phyloP scores from a whole-genome alignment of 2,888 invertebrate species.

The Sympetrum striolatum region DNA sequence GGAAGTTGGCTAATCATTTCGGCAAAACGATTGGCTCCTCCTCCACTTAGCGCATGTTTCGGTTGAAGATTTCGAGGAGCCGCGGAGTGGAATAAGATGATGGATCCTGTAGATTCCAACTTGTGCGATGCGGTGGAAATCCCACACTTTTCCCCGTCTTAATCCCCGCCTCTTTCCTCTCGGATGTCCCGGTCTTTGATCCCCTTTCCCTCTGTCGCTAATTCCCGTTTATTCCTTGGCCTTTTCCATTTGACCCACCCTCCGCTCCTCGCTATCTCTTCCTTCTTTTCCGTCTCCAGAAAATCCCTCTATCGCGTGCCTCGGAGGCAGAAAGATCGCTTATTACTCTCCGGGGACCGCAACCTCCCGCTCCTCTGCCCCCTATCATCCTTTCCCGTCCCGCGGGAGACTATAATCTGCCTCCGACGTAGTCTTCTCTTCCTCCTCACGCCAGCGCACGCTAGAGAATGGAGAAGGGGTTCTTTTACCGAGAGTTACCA shows the following conservation, averaged over 20 bases:
- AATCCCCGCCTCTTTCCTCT: not conserved
- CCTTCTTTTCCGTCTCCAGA: not conserved
- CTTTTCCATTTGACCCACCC: not conserved
- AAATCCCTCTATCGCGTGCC: constrained; percentile 10
- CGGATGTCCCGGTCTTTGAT: not conserved
- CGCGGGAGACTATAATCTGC: constrained; percentile 21
- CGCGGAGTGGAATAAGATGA: not conserved
- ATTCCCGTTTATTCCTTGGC: not conserved
- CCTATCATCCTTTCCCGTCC: constrained; percentile 14
- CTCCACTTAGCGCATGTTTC: not conserved
- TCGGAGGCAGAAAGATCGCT: constrained; percentile 17
- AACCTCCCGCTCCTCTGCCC: not conserved
- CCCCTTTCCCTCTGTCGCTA: not conserved
- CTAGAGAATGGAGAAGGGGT: not conserved
- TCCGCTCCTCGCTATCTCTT: not conserved
- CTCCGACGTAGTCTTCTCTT: not conserved
- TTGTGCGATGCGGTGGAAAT: not conserved
- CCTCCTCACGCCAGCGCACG: not conserved
- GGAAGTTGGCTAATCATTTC: not conserved
- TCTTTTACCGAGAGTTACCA: not conserved
- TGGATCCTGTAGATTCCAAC: not conserved
- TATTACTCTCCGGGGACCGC: constrained; percentile 29
- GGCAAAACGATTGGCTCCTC: not conserved
- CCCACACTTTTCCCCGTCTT: not conserved
- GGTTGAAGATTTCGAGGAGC: not conserved